Base-by-base conservation (phyloP, 2,797 vertebrate species). In the Hoplostethus atlanticus region DNA sequence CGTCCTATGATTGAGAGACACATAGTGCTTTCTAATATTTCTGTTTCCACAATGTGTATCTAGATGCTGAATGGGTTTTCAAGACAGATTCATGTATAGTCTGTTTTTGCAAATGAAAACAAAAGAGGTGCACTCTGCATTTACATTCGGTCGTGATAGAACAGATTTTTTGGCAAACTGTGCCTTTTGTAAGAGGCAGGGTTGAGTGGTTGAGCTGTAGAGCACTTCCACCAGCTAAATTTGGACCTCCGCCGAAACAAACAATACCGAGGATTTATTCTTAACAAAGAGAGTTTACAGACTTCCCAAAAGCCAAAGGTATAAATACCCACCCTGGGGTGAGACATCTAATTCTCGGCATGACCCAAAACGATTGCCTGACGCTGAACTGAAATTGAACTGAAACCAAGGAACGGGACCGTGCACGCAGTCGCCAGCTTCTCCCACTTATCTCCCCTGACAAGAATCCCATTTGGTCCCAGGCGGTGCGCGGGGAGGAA, bases 331-430 rank as follows among this genome's bases (percentile, higher is more conserved):
- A 58, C 42, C 11, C 2, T 9, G 16, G 28, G 54, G 46, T 52
- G 63, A 71, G 30, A 72, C 66, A 79, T 69, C 25, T 1, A 66
- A 77, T 76, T 73, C 57, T 38, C 59, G 61, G 25, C 50, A n/a
- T 15, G 44, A 79, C 44, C 52, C 59, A 55, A 51, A 83, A 71
- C 42, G 46, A 57, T 21, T n/a, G 25, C 38, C 74, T 16, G 64
- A 76, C 71, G 64, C 71, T 1, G 83, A 84, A 84, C 67, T 61
- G 61, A 73, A 80, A 69, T 2, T 60, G 64, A 76, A 86, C 79
- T 64, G 57, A 82, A 64, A 64, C 44, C 0, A 42, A 76, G 59
- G 21, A 21, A 21, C 21, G 21, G 21, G 21, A 1, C 21, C 21
- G 21, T 21, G 9, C 17, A 9, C 50, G 15, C 65, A 21, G 40